Conservation (phyloP, 2,888 invertebrate genomes). For the Plagodis dolabraria region DNA sequence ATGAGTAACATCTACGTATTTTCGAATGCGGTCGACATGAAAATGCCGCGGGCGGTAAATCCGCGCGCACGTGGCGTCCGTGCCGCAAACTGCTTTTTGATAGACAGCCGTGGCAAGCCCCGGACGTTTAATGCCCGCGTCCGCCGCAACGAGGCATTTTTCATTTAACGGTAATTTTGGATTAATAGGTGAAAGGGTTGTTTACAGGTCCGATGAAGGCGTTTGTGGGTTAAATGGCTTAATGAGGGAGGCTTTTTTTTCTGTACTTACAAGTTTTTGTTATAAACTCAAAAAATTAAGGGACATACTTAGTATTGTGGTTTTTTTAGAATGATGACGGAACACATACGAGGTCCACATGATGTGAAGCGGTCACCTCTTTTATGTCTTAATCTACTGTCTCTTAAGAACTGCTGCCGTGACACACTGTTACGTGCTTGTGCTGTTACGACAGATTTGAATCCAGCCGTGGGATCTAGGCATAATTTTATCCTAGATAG, state of each 20-base stretch:
- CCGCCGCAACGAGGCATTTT: slow-evolving; percentile 65
- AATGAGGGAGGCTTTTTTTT: slow-evolving; percentile 3
- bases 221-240: slow-evolving; percentile 10
- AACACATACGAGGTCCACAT: no score
- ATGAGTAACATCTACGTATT: slow-evolving; percentile 32
- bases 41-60: slow-evolving; percentile 74
- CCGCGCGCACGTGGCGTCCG: slow-evolving; percentile 65
- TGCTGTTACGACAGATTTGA: no score
- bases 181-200: slow-evolving; percentile 19
- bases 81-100: slow-evolving; percentile 77
- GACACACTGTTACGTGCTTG: no score
- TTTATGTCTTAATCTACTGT: no score
- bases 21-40: slow-evolving; percentile 64
- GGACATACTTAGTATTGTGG: no score
- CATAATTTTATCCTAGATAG: no score
- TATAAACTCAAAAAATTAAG: no score
- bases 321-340: no score
- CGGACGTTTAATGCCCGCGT: slow-evolving; percentile 62
- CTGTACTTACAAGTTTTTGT: neutral
- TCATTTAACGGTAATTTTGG: slow-evolving; percentile 53
- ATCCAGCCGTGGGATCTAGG: no score
- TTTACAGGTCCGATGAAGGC: slow-evolving; percentile 14
- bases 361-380: no score
- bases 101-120: slow-evolving; percentile 68
- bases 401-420: no score